A percentile compares a stretch with the other conserved stretches of the same genome.
These are phyloP conservation scores for Augochlora pura DNA, from an alignment of 1,140 invertebrate genomes.

Conservation along the genomic window DNA sequence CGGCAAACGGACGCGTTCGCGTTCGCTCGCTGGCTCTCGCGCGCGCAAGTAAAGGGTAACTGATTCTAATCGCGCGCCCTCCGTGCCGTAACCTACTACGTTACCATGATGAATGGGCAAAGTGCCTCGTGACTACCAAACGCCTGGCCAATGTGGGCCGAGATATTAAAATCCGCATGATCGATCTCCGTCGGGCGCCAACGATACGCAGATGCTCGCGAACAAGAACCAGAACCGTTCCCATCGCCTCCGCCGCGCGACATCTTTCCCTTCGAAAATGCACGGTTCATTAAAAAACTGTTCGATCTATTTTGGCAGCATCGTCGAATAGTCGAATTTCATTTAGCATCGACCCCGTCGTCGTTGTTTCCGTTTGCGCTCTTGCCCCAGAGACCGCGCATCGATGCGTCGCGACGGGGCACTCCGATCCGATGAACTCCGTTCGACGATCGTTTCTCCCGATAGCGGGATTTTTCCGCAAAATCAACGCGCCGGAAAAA, in stretches of 20 bases:
- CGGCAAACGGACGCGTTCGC: conserved; percentile 21
- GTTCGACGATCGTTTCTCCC: neutral
- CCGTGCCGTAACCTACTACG: conserved; percentile 61
- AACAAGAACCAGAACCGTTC: no score
- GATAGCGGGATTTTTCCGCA: neutral
- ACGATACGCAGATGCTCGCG: neutral
- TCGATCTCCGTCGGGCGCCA: conserved; percentile 59
- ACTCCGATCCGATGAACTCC: no score
- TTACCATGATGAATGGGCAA: conserved; percentile 71
- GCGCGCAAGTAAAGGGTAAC: conserved; percentile 74
- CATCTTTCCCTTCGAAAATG: neutral
- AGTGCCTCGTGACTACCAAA: conserved; percentile 71
- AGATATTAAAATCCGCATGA: conserved; percentile 70
- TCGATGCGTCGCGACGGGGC: no score
- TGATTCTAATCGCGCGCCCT: conserved; percentile 76
- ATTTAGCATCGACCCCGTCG: no score
- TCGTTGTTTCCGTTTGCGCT: no score
- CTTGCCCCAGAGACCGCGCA: no score
- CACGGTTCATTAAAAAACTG: no score
- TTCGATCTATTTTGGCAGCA: no score
- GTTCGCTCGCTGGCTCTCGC: no score
- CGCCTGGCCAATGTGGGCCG: conserved; percentile 50
- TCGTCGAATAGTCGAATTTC: no score
- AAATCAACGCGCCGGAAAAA: conserved; percentile 24
- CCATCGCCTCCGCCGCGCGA: neutral